Conservation (phyloP, 2,113 vertebrate species). For the Monarcha castaneiventris region DNA sequence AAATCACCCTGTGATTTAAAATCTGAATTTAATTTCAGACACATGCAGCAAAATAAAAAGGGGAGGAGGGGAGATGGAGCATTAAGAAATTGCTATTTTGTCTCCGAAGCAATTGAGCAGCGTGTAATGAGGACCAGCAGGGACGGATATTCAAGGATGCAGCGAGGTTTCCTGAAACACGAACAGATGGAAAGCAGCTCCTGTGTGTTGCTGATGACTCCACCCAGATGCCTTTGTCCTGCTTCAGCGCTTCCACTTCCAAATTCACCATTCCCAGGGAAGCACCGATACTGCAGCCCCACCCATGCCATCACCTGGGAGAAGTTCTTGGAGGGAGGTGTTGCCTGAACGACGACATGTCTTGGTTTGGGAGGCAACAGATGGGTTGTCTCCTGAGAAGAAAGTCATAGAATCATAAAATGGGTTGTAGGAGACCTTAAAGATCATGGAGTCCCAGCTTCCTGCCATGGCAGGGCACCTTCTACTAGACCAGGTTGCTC, state of each 20-base stretch:
- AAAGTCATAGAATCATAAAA: neutral
- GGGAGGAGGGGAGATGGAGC: neutral
- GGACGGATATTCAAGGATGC: neutral
- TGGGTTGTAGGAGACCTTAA: neutral
- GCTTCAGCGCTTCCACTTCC: neutral
- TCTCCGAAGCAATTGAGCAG: slow-evolving; percentile 16
- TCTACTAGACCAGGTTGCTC: rapidly evolving
- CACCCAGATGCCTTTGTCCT: neutral
- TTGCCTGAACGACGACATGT: neutral
- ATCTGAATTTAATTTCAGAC: neutral
- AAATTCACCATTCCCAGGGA: neutral
- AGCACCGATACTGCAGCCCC: neutral
- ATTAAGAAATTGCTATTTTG: neutral
- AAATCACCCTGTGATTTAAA: neutral
- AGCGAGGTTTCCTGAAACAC: rapidly evolving
- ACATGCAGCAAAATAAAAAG: neutral
- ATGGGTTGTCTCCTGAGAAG: neutral
- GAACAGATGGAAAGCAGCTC: neutral
- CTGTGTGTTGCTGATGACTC: neutral
- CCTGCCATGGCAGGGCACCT: neutral
- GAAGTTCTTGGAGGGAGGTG: neutral
- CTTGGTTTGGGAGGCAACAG: neutral
- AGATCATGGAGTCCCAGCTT: neutral
- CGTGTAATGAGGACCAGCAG: neutral
- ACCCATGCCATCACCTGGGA: neutral